phyloP scores from a whole-genome alignment of 2,113 vertebrate species.

The Rousettus leschenaultii region DNA sequence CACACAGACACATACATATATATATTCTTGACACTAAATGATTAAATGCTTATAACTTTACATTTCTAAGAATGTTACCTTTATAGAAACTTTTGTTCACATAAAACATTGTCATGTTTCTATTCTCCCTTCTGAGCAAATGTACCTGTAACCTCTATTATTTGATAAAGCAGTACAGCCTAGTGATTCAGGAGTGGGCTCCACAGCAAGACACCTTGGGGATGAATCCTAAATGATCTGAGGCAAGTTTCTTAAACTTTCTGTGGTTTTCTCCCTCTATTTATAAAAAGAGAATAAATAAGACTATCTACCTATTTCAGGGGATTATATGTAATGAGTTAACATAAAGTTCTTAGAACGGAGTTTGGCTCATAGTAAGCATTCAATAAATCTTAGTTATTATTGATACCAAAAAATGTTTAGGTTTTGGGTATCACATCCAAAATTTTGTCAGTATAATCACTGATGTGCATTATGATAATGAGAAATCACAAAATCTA shows the following conservation, averaged over 20 bases:
- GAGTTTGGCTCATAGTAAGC: neutral
- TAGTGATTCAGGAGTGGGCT: neutral
- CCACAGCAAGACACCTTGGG: neutral
- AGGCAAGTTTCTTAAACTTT: neutral
- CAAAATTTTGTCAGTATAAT: neutral
- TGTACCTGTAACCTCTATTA: neutral
- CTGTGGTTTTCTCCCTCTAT: neutral
- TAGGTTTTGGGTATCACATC: neutral
- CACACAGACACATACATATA: neutral
- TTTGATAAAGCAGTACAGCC: neutral
- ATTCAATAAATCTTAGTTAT: neutral
- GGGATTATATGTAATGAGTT: neutral
- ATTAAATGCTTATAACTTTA: neutral
- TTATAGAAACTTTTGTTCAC: neutral
- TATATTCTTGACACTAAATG: neutral
- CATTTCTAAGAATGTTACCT: neutral
- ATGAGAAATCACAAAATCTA: neutral
- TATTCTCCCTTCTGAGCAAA: neutral
- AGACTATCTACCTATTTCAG: neutral
- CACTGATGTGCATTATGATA: neutral
- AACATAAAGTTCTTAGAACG: neutral
- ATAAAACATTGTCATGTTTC: neutral
- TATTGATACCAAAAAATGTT: neutral
- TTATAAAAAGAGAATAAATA: neutral
- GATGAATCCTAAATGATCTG: neutral